These are phyloP conservation scores for Aspidiotus destructor DNA, from an alignment of 2,888 invertebrate genomes.

Conservation along the genomic window DNA sequence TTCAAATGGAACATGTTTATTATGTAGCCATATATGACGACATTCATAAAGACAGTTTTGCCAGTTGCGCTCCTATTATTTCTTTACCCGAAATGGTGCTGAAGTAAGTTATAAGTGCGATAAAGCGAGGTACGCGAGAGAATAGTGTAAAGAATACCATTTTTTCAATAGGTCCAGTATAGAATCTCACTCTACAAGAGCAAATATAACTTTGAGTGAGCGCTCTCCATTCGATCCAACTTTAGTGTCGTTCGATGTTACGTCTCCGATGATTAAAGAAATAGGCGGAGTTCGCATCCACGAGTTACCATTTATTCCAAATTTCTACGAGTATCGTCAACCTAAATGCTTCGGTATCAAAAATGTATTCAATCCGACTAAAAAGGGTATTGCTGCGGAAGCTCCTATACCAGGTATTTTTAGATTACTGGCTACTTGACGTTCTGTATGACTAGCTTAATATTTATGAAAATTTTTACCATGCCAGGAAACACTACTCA, in stretches of 20 bases:
- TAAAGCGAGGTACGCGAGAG: background rate
- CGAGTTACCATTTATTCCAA: conserved; percentile 57
- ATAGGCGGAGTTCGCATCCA: conserved; percentile 61
- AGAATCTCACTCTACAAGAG: conserved; percentile 68
- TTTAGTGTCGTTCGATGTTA: conserved; percentile 48
- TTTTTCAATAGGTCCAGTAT: conserved; percentile 50
- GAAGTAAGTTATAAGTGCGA: conserved; percentile 53
- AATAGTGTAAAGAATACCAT: conserved; percentile 18
- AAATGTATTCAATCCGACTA: conserved; percentile 64
- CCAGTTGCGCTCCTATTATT: conserved; percentile 74
- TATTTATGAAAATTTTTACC: no score
- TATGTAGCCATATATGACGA: conserved; percentile 74
- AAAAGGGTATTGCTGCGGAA: conserved; percentile 38
- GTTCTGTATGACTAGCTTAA: no score
- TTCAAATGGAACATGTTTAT: conserved; percentile 62
- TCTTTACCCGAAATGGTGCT: conserved; percentile 54
- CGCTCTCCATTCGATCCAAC: conserved; percentile 76
- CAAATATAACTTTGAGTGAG: conserved; percentile 66
- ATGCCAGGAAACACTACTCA: conserved; percentile 62
- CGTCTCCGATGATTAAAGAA: conserved; percentile 47
- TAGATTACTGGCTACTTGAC: background rate
- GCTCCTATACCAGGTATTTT: conserved; percentile 37
- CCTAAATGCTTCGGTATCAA: conserved; percentile 60
- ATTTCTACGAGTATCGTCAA: conserved; percentile 41
- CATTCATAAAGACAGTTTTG: conserved; percentile 61